A percentile compares a stretch with the other conserved stretches of the same genome.
These are phyloP conservation scores for Dromiciops gliroides DNA, from an alignment of 2,113 vertebrate species.

Conservation along the genomic window DNA sequence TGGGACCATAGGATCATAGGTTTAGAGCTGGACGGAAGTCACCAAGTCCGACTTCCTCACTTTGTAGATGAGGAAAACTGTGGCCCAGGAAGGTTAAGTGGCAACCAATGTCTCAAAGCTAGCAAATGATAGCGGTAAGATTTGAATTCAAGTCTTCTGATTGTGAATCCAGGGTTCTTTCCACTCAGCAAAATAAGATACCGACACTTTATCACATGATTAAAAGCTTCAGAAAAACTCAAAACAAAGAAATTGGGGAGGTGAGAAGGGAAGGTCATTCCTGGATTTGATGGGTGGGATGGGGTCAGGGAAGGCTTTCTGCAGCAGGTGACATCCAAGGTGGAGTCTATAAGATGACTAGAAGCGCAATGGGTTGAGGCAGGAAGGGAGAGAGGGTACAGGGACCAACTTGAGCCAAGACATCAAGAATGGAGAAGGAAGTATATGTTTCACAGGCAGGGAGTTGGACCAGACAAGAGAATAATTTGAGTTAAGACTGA, in stretches of 20 bases:
- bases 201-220: no score
- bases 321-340: not conserved
- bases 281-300: not conserved
- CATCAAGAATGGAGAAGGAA: not conserved
- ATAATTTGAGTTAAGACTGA: not conserved
- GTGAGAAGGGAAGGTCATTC: not conserved
- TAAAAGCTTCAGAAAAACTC: no score
- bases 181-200: no score
- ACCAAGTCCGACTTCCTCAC: not conserved
- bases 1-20: no score
- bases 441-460: not conserved
- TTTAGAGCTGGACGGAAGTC: no score
- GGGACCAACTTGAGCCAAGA: not conserved
- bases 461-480: no score
- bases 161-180: no score
- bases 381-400: not conserved
- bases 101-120: no score
- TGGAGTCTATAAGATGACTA: not conserved
- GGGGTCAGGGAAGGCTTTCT: not conserved
- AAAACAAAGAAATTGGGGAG: accelerated
- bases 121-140: no score
- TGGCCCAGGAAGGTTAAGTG: no score
- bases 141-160: no score
- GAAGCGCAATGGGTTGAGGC: not conserved
- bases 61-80: not conserved